These are phyloP conservation scores for Magallana nippona DNA, from an alignment of 2,888 invertebrate genomes.

Conservation along the genomic window DNA sequence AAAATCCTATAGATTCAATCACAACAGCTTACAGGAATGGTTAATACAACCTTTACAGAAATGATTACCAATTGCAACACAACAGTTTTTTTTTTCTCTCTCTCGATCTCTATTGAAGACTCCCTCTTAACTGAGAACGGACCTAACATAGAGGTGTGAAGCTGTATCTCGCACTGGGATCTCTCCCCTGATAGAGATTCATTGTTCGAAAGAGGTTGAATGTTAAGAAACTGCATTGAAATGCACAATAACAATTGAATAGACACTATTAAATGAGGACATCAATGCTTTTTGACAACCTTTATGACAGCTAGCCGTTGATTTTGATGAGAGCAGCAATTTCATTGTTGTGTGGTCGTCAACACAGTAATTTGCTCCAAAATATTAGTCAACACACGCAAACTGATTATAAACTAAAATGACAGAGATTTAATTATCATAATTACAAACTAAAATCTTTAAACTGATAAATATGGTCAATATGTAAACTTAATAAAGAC, in stretches of 20 bases:
- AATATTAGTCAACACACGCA: too few relatives aligned
- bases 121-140: background rate
- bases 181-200: background rate
- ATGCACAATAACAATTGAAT: background rate
- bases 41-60: conserved; percentile 3
- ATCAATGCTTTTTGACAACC: background rate
- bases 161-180: background rate
- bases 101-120: too few relatives aligned
- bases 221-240: background rate
- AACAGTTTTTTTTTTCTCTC: background rate
- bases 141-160: background rate
- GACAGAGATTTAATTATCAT: too few relatives aligned
- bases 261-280: background rate
- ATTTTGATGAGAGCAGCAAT: conserved; percentile 1
- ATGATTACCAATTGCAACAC: conserved; percentile 18
- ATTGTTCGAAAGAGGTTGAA: background rate
- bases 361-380: background rate
- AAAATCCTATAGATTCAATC: background rate
- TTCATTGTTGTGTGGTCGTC: background rate
- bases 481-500: too few relatives aligned
- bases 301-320: background rate
- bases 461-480: too few relatives aligned
- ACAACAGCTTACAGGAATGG: conserved; percentile 8
- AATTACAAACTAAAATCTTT: too few relatives aligned
- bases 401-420: too few relatives aligned